phyloP scores from a whole-genome alignment of 2,888 invertebrate species.

The Himalopsyche tibetana region DNA sequence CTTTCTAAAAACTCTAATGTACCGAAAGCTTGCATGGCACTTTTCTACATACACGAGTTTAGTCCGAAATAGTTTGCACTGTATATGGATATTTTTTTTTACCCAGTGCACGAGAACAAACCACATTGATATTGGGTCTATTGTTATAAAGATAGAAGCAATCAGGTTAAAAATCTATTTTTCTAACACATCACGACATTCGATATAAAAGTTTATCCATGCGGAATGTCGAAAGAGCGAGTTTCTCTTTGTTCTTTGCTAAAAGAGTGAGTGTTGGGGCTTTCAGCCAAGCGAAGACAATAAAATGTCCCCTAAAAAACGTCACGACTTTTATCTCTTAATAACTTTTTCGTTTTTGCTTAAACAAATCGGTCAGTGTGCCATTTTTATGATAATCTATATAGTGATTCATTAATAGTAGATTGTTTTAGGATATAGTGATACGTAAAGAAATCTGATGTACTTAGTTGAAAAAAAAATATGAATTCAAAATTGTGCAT shows the following conservation, averaged over 20 bases:
- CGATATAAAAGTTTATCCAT: not conserved
- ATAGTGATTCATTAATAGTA: not conserved
- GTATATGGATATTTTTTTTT: too few species aligned
- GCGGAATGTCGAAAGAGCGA: conserved; percentile 16
- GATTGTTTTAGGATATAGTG: too few species aligned
- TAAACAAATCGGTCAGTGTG: not conserved
- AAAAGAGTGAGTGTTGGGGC: conserved; percentile 12
- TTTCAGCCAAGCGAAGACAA: conserved; percentile 7
- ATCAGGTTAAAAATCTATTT: conserved; percentile 45
- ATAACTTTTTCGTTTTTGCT: not conserved
- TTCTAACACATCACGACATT: conserved; percentile 38
- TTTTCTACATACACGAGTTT: too few species aligned
- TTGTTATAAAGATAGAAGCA: conserved; percentile 39
- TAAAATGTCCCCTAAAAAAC: not conserved
- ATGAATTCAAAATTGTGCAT: too few species aligned
- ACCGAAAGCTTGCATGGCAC: too few species aligned
- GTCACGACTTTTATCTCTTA: not conserved
- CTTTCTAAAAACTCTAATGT: too few species aligned
- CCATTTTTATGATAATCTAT: not conserved
- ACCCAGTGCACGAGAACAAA: not conserved
- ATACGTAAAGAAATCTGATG: too few species aligned
- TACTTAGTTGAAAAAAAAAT: too few species aligned
- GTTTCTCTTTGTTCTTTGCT: not conserved
- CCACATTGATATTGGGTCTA: not conserved
- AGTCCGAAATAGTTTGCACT: too few species aligned